Evolutionary conservation across 1,140 invertebrate species (phyloP).

Genomic region (Euura saliciscinereae): DNA sequence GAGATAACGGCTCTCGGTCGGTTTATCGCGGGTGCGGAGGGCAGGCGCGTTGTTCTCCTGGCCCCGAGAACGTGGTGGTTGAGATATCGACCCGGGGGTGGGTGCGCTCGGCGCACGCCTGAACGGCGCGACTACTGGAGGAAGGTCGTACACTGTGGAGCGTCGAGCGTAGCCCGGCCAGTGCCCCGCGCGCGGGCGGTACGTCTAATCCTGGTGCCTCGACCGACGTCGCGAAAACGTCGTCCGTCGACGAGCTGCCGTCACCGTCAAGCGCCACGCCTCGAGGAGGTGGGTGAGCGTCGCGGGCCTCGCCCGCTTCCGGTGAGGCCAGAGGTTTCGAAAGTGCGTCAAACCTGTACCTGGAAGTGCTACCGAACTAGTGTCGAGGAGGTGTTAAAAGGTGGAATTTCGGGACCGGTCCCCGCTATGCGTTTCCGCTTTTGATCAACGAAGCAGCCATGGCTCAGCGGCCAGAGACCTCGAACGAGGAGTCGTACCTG

Average conservation of each 20-base stretch:
- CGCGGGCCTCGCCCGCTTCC: conserved; percentile 24
- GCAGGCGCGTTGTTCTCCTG: conserved; percentile 13
- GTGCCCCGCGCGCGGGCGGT: conserved; percentile 55
- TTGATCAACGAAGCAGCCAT: too few species aligned
- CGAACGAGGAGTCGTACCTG: conserved; percentile 58
- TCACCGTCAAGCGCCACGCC: conserved; percentile 20
- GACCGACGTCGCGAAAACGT: conserved; percentile 21
- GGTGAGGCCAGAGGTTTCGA: conserved; percentile 21
- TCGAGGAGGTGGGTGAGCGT: conserved; percentile 27
- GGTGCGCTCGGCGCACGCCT: conserved; percentile 48
- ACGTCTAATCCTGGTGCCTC: conserved; percentile 35
- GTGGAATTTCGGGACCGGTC: too few species aligned
- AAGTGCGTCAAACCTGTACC: neutral
- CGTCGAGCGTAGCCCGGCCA: conserved; percentile 55
- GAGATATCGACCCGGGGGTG: conserved; percentile 53
- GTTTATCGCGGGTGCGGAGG: conserved; percentile 12
- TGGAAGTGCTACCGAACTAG: too few species aligned
- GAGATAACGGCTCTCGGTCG: neutral
- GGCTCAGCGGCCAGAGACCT: conserved; percentile 34
- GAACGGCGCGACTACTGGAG: conserved; percentile 29
- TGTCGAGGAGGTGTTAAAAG: too few species aligned
- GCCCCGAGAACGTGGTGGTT: conserved; percentile 40
- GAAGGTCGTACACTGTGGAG: conserved; percentile 13
- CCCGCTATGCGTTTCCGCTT: too few species aligned
- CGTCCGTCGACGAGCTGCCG: conserved; percentile 18